Evolutionary conservation across 2,888 invertebrate species (phyloP).

Genomic region (Plagodis dolabraria): DNA sequence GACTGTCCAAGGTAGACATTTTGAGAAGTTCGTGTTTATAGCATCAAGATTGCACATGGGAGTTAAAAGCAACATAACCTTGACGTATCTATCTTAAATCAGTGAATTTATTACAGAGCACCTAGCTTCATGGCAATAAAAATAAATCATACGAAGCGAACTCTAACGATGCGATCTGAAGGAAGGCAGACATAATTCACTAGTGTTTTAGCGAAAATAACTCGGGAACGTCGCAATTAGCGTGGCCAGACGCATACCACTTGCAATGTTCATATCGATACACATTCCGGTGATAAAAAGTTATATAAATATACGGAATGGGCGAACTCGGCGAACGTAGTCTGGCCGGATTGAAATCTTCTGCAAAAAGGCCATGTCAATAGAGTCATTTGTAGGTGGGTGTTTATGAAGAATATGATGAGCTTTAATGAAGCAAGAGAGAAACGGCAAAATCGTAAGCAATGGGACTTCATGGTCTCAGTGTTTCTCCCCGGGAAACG

Average conservation of each 20-base stretch:
- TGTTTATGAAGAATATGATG: too few relatives aligned
- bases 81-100: neutral
- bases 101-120: constrained; percentile 1
- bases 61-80: too few relatives aligned
- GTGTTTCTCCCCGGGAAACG: too few relatives aligned
- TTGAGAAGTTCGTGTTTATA: neutral
- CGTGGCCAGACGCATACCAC: constrained; percentile 49
- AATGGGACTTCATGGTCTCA: too few relatives aligned
- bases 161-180: constrained; percentile 15
- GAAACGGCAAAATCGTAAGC: too few relatives aligned
- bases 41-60: neutral
- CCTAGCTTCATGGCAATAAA: constrained; percentile 1
- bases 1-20: too few relatives aligned
- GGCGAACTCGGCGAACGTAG: too few relatives aligned
- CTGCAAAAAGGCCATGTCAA: too few relatives aligned
- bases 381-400: too few relatives aligned
- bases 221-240: constrained; percentile 50
- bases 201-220: constrained; percentile 46
- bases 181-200: constrained; percentile 35
- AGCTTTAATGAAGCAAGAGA: too few relatives aligned
- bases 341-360: too few relatives aligned
- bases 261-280: constrained; percentile 47
- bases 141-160: constrained; percentile 7
- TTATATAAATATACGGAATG: neutral
- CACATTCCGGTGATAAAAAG: constrained; percentile 37